Conservation (phyloP, 2,888 invertebrate species). For the Tenthredo livida region DNA sequence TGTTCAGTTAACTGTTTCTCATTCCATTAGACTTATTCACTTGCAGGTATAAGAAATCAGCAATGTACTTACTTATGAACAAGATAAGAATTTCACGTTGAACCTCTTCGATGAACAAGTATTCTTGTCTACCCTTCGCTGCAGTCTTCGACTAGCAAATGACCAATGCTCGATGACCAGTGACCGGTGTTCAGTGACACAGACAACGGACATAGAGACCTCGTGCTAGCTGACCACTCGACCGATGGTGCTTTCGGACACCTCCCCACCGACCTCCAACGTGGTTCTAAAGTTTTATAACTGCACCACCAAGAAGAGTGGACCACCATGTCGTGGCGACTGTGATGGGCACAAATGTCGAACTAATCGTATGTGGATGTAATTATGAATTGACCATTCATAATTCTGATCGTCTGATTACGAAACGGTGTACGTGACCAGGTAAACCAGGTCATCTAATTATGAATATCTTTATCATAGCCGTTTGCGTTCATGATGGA, state of each 20-base stretch:
- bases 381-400: constrained; percentile 19
- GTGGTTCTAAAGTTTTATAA: neutral
- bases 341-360: neutral
- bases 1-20: constrained; percentile 27
- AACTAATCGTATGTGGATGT: constrained; percentile 7
- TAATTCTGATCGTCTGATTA: neutral
- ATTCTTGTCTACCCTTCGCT: constrained; percentile 1
- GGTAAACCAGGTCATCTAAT: constrained; percentile 19
- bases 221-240: constrained; percentile 52
- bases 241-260: constrained; percentile 32
- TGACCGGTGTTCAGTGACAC: neutral
- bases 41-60: constrained; percentile 10
- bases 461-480: neutral
- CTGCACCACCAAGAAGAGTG: neutral
- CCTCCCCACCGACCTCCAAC: constrained; percentile 26
- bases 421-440: constrained; percentile 12
- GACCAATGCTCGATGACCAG: constrained; percentile 39
- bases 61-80: neutral
- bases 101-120: neutral
- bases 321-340: neutral
- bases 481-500: neutral
- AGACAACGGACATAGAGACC: constrained; percentile 32
- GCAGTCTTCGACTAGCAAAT: constrained; percentile 43
- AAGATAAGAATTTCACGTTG: constrained; percentile 8
- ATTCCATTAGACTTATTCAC: constrained; percentile 26